Percentiles rank a stretch among this genome's conserved stretches.
Conservation (phyloP, 2,113 vertebrate genomes). For the Myxocyprinus asiaticus region DNA sequence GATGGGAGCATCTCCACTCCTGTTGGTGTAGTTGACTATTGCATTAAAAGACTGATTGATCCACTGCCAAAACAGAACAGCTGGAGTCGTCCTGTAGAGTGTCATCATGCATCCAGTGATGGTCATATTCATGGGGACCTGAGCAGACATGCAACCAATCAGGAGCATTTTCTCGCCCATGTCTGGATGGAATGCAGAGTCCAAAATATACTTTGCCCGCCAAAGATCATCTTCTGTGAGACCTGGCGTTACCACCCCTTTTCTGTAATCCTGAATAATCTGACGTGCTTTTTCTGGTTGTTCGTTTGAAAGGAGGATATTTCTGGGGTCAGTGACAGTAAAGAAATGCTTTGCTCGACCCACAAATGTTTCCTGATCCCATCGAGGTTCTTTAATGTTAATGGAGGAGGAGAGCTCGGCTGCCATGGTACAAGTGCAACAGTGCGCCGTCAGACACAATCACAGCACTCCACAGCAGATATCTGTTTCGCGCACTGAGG, state of each 20-base stretch:
- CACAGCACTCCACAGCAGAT: too few relatives aligned
- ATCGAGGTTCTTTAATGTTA: slow-evolving; percentile 94
- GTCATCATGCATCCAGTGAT: slow-evolving; percentile 99
- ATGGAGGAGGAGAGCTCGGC: slow-evolving; percentile 84
- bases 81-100: slow-evolving; percentile 94
- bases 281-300: slow-evolving; percentile 82
- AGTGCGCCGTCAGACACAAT: too few relatives aligned
- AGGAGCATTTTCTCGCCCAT: slow-evolving; percentile 97
- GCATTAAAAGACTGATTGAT: slow-evolving; percentile 99
- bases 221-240: slow-evolving; percentile 94
- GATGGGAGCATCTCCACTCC: slow-evolving; percentile 93
- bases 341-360: slow-evolving; percentile 96
- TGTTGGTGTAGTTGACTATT: slow-evolving; percentile 95
- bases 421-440: slow-evolving; percentile 90
- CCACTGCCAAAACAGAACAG: slow-evolving; percentile 98
- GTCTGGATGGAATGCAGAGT: slow-evolving; percentile 97
- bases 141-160: slow-evolving; percentile 97
- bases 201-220: slow-evolving; percentile 94
- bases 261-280: slow-evolving; percentile 91
- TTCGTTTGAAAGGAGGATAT: slow-evolving; percentile 86
- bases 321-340: slow-evolving; percentile 95
- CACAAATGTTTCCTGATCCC: slow-evolving; percentile 93
- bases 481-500: too few relatives aligned
- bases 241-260: slow-evolving; percentile 84
- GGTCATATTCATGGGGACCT: slow-evolving; percentile 99